Base-by-base conservation (phyloP, 2,888 invertebrate species). In the Drosophila nr. perissopoda region DNA sequence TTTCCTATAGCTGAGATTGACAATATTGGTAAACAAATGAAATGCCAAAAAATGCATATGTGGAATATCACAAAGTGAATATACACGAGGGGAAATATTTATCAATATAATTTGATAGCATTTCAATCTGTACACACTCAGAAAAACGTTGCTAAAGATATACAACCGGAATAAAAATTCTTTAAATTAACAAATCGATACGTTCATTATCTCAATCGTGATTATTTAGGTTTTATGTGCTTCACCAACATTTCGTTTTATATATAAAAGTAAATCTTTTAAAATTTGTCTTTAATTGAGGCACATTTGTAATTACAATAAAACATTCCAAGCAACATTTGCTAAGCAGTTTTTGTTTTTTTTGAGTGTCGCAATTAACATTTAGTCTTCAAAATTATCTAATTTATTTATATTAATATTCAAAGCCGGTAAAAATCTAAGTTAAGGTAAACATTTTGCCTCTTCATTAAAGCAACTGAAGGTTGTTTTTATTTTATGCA, bases 1-100 rank as follows among this genome's bases (percentile, higher is more conserved):
- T 88, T 78, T 78, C 31, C 3, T 29, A 68, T 60, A 59, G 59
- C 68, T 16, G 49, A 73, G 62, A 80, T 79, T 79, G 67, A 59
- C 67, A 73, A 76, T 66, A 60, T 67, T 65, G 49, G 34, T 59
- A 78, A 70, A 57, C 67, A 72, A 78, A 62, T 65, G 64, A 59
- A 74, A 78, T 54, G 48, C 48, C 34, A 73, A 59, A 54, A 36
- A 57, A 54, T 25, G 16, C 45, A 45, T 58, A 62, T 63, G 52
- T 56, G 58, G 49, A 72, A 53, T 60, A 63, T 66, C 31, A 10
- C 52, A 63, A 49, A 57, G 52, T 11, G 29, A 59, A 34, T 59
- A 8, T 27, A 59, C n/a, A 40, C 13, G 5, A n/a, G 18, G 5
- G 56, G 16, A 21, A 31, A n/a, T 21, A 8, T 21, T 27, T 29